phyloP scores from a whole-genome alignment of 2,113 vertebrate species.

The Catharus bicknelli region DNA sequence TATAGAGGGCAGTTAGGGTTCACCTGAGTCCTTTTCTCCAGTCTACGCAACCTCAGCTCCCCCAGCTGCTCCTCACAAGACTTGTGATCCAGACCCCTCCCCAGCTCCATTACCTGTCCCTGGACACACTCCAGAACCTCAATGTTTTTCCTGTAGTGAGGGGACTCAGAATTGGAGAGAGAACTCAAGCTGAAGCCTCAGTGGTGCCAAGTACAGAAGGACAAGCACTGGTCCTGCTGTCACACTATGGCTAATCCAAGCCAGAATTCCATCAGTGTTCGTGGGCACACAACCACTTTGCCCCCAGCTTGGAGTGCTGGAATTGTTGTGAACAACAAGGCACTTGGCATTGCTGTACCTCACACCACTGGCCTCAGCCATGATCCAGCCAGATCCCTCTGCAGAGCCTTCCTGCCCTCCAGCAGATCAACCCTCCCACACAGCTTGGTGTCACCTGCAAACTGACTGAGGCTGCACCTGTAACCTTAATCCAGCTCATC shows the following conservation, averaged over 20 bases:
- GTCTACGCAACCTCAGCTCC: background rate
- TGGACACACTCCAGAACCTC: background rate
- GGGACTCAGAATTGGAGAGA: background rate
- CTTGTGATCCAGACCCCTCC: background rate
- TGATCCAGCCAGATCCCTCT: rapidly evolving
- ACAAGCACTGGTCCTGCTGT: background rate
- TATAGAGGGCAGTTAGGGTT: background rate
- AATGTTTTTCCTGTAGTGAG: background rate
- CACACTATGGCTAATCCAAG: background rate
- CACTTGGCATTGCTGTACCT: background rate
- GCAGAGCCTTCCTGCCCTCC: background rate
- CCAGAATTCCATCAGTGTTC: rapidly evolving
- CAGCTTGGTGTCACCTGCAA: background rate
- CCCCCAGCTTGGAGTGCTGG: rapidly evolving
- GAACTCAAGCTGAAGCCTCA: background rate
- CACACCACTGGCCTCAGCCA: rapidly evolving
- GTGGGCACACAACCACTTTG: background rate
- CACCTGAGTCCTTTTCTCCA: background rate
- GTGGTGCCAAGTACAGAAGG: background rate
- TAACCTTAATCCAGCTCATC: background rate
- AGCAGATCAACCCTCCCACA: background rate
- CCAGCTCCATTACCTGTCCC: background rate
- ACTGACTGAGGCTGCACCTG: background rate
- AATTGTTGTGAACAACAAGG: background rate
- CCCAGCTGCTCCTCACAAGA: background rate